Evolutionary conservation across 2,113 vertebrate genomes (phyloP).

Genomic region (Opisthocomus hoazin): DNA sequence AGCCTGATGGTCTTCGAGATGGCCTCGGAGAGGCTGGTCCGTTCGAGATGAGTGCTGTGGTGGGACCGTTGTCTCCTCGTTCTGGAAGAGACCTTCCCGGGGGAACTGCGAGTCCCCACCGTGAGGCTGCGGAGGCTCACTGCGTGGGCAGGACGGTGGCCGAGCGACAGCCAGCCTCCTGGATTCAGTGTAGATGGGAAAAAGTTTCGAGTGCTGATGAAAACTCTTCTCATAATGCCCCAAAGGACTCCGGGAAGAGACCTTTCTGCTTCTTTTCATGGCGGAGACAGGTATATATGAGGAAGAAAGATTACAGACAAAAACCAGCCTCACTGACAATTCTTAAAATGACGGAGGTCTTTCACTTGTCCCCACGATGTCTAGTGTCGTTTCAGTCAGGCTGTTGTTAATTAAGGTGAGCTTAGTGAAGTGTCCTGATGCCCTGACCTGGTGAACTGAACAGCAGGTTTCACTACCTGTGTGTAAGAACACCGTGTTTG

Average conservation of each 20-base stretch:
- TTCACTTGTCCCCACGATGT: accelerated
- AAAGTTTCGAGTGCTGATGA: not conserved
- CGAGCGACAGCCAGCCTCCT: not conserved
- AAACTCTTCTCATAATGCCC: not conserved
- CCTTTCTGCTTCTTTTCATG: not conserved
- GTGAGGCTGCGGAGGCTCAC: accelerated
- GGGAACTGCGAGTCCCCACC: not conserved
- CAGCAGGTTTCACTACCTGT: not conserved
- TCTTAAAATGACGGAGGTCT: not conserved
- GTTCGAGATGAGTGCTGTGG: not conserved
- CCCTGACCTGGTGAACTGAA: not conserved
- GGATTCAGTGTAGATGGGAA: not conserved
- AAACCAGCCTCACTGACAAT: not conserved
- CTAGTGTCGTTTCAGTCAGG: not conserved
- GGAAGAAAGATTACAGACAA: not conserved
- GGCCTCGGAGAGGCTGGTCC: not conserved
- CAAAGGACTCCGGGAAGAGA: not conserved
- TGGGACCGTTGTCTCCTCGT: accelerated
- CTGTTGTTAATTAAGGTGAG: not conserved
- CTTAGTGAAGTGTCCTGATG: not conserved
- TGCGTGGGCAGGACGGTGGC: not conserved
- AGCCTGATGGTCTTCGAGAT: not conserved
- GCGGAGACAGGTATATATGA: not conserved
- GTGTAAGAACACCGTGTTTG: not conserved
- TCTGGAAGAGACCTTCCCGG: not conserved